These are phyloP conservation scores for Trichopoda pennipes DNA, from an alignment of 2,888 invertebrate genomes.

Conservation along the genomic window DNA sequence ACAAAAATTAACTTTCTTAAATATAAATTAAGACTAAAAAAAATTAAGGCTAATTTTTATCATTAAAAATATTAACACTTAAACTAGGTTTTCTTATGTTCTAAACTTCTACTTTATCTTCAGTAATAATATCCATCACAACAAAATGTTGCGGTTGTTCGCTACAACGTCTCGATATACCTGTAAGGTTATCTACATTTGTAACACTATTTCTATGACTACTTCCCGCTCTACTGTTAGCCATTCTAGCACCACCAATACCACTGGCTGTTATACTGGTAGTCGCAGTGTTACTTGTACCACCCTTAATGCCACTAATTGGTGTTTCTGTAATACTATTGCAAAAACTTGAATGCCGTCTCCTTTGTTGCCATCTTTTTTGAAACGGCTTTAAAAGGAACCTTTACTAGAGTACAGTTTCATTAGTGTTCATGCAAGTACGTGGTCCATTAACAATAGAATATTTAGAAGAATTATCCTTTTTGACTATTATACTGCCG, in stretches of 20 bases:
- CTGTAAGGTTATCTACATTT: constrained; percentile 27
- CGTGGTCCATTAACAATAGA: constrained; percentile 91
- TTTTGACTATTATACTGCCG: constrained; percentile 81
- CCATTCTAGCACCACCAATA: not conserved
- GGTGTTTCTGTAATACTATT: constrained; percentile 69
- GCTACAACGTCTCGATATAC: constrained; percentile 43
- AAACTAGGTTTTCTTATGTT: not conserved
- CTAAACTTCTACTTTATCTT: constrained; percentile 70
- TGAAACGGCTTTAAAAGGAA: constrained; percentile 76
- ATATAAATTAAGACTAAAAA: no score
- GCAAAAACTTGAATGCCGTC: constrained; percentile 71
- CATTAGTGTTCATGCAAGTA: constrained; percentile 92
- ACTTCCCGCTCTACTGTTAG: constrained; percentile 34
- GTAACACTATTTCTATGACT: constrained; percentile 29
- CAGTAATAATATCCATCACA: constrained; percentile 75
- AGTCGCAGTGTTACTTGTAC: constrained; percentile 26
- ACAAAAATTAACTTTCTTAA: no score
- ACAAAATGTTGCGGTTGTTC: constrained; percentile 73
- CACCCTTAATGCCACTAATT: not conserved
- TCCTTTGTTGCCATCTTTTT: constrained; percentile 71
- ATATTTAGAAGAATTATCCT: constrained; percentile 88
- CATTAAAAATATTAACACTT: not conserved
- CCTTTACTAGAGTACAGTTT: constrained; percentile 85
- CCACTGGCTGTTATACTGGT: constrained; percentile 17
- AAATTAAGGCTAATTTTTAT: no score